Base-by-base conservation (phyloP, 2,888 invertebrate species). In the Lordiphosa fenestrarum region DNA sequence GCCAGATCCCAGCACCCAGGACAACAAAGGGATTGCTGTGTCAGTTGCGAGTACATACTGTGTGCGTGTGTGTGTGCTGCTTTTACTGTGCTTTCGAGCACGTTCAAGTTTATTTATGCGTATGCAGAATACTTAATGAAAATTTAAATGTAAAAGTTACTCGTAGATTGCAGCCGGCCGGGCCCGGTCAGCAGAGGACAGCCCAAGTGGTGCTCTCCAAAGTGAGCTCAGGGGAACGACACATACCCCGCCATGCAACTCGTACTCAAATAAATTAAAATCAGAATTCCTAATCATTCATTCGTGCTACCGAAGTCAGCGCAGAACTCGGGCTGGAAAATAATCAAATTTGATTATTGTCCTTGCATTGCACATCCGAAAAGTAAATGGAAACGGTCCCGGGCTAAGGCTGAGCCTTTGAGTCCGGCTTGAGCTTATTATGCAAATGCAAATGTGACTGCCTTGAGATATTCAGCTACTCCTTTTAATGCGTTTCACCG, bases 91-190 rank as follows among this genome's bases (percentile, higher is more conserved):
- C 81, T 73, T 61, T 68, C 66, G 84, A 73, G 77, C 86, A 83
- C 84, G 85, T 83, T 84, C 73, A 81, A 83, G 77, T 84, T 86
- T 85, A 85, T 86, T 86, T 85, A 85, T 86, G 84, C 86, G 84
- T 78, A 76, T 84, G 73, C 86, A 73, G 84, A 81, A 86, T 85
- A 81, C 75, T 74, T 84, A 86, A 85, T 86, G 86, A 85, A 86
- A 85, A 85, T 84, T 75, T 78, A 81, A 85, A 84, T 78, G 83
- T 74, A 80, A 84, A 78, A 82, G 67, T 80, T 84, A 77, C 77
- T 77, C 73, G 68, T 69, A 83, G 80, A 82, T 71, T 64, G 75
- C 56, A 54, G 60, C 53, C 58, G 30, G 15, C n/a, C 35, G 35
- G 6, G 23, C 33, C 58, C 35, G 58, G 39, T 10, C 41, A 40